Evolutionary conservation across 2,888 invertebrate genomes (phyloP), one percentile per base, ranked within the genome.

Genomic region (Dolomedes plantarius): DNA sequence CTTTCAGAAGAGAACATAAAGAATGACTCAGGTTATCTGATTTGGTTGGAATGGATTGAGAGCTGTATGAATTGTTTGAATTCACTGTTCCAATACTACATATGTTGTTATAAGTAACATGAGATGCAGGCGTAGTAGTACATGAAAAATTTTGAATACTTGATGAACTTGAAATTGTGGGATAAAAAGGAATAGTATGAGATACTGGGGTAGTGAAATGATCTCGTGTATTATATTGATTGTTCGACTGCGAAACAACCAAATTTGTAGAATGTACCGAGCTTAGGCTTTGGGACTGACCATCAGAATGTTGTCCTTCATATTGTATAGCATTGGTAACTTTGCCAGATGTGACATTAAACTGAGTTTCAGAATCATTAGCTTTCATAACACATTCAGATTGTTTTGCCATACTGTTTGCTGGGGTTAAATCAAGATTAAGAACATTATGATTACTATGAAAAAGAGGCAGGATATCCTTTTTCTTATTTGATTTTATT

Each of bases 1-100:
- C 86, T 46, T 86, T 86, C n/a, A 86, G 64, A 29, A 86, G 75
- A 0, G 86, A 86, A 31, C 86, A 79, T 36, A 86, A 32, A 19
- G 86, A 86, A 41, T 86, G 86, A 56, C 79, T 86, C 23, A 86
- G 72, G 28, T 71, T 64, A 36, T 83, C 83, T n/a, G 68, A 32
- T 67, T 76, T 71, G 6, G 80, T 36, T 19, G 23, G 50, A 28
- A 76, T 5, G 16, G 73, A 46, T 13, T 78, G 79, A 31, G 85
- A 69, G 31, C 67, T 73, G 9, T 56, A 50, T 31, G 50, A 69
- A n/a, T 50, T 69, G n/a, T 32, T 64, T 56, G 67, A 27, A 31
- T 69, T 36, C 32, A 29, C 68, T 19, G 29, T 85, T 11, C 36
- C 31, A 11, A 73, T 27, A 41, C 39, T 78, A 9, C 62, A 27